These are phyloP conservation scores for Conus betulinus DNA, from an alignment of 1,140 invertebrate genomes.

Conservation along the genomic window DNA sequence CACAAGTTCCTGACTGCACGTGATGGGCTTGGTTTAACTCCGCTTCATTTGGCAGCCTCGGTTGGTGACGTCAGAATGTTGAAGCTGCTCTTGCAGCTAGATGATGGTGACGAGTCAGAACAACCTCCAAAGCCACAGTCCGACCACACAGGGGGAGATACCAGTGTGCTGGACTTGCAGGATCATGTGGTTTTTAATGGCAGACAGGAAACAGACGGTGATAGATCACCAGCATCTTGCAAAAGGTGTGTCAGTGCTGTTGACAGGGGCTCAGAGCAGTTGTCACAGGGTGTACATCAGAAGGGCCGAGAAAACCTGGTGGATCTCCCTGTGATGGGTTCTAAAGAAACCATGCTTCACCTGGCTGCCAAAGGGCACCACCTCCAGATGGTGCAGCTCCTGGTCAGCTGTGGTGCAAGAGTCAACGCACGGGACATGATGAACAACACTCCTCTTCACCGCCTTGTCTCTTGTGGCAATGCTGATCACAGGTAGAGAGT, in stretches of 20 bases:
- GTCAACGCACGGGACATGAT: neutral
- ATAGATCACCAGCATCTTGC: neutral
- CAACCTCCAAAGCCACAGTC: neutral
- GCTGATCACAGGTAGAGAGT: neutral
- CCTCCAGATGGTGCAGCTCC: neutral
- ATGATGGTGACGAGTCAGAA: neutral
- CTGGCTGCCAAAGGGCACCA: neutral
- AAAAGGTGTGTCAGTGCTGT: neutral
- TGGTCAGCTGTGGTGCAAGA: neutral
- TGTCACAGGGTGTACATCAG: too few species aligned
- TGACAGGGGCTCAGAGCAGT: too few species aligned
- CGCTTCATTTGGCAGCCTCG: neutral
- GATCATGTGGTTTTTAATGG: neutral
- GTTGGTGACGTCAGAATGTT: neutral
- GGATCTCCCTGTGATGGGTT: neutral
- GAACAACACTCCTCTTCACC: neutral
- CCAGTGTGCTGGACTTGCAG: neutral
- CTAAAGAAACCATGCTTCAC: conserved; percentile 3
- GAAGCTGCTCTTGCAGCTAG: neutral
- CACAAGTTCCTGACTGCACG: neutral
- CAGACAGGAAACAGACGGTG: neutral
- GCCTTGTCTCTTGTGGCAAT: neutral
- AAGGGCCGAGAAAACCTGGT: neutral
- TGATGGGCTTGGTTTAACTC: neutral
- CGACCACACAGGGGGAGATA: neutral